These are phyloP conservation scores for Garra rufa DNA, from an alignment of 2,113 vertebrate species.

Conservation along the genomic window DNA sequence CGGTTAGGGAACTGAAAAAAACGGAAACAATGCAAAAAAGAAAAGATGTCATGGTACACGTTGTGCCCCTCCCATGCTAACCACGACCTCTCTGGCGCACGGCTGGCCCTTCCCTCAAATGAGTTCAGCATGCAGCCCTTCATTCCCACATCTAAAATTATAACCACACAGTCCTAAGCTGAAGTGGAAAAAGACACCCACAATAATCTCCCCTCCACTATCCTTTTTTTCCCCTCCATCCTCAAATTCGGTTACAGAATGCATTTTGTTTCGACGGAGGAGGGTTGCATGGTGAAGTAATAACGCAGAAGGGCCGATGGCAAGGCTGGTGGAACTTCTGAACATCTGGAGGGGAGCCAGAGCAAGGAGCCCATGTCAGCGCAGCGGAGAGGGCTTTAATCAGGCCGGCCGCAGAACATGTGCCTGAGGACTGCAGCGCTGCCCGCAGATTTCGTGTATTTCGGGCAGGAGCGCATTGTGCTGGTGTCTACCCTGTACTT, in stretches of 20 bases:
- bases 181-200: slow-evolving; percentile 81
- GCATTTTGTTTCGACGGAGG: slow-evolving; percentile 73
- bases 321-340: slow-evolving; percentile 75
- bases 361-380: slow-evolving; percentile 77
- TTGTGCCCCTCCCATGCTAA: slow-evolving; percentile 78
- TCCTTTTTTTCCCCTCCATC: slow-evolving; percentile 72
- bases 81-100: slow-evolving; percentile 77
- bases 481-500: slow-evolving; percentile 76
- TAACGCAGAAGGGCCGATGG: slow-evolving; percentile 69
- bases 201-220: slow-evolving; percentile 73
- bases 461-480: slow-evolving; percentile 77
- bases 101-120: slow-evolving; percentile 79
- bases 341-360: slow-evolving; percentile 71
- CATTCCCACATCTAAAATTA: slow-evolving; percentile 82
- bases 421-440: slow-evolving; percentile 72
- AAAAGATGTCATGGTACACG: slow-evolving; percentile 75
- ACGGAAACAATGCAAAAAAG: slow-evolving; percentile 75
- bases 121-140: slow-evolving; percentile 80
- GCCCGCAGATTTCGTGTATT: slow-evolving; percentile 74
- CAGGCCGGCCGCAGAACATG: slow-evolving; percentile 77
- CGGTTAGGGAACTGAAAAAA: slow-evolving; percentile 1
- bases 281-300: slow-evolving; percentile 74
- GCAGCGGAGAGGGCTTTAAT: slow-evolving; percentile 81
- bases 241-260: slow-evolving; percentile 76
- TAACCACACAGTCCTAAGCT: slow-evolving; percentile 66